These are phyloP conservation scores for Orthosia cruda DNA, from an alignment of 2,888 invertebrate species.

Conservation along the genomic window DNA sequence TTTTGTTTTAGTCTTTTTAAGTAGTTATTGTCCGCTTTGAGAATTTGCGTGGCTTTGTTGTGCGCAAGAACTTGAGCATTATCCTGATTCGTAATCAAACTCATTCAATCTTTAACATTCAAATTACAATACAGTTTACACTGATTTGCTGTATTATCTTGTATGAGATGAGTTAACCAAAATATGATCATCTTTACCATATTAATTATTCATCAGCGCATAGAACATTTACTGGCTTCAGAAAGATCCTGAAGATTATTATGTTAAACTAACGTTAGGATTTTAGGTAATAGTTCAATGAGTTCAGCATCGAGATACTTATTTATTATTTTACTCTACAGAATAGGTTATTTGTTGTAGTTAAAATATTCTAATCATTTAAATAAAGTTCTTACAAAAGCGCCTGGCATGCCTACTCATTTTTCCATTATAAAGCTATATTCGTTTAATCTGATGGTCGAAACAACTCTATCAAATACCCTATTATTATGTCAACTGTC, in stretches of 20 bases:
- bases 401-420: slow-evolving; percentile 36
- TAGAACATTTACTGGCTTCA: not conserved
- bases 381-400: slow-evolving; percentile 22
- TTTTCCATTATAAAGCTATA: slow-evolving; percentile 32
- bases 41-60: slow-evolving; percentile 17
- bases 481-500: slow-evolving; percentile 44
- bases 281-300: slow-evolving; percentile 17
- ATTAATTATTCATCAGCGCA: not conserved
- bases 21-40: slow-evolving; percentile 48
- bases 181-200: not conserved
- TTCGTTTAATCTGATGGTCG: slow-evolving; percentile 21
- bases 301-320: slow-evolving; percentile 16
- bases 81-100: not conserved
- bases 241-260: not conserved
- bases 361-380: slow-evolving; percentile 50
- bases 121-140: not conserved
- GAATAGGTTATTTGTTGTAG: slow-evolving; percentile 30
- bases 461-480: slow-evolving; percentile 33
- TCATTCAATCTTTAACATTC: not conserved
- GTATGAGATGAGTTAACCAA: not conserved
- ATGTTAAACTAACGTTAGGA: not conserved
- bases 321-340: slow-evolving; percentile 21
- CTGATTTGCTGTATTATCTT: not conserved
- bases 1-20: slow-evolving; percentile 55
- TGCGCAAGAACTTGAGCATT: not conserved